Evolutionary conservation across 2,797 vertebrate species (phyloP), one percentile per base, ranked within the genome.

Genomic region (Hyperoplus lanceolatus): DNA sequence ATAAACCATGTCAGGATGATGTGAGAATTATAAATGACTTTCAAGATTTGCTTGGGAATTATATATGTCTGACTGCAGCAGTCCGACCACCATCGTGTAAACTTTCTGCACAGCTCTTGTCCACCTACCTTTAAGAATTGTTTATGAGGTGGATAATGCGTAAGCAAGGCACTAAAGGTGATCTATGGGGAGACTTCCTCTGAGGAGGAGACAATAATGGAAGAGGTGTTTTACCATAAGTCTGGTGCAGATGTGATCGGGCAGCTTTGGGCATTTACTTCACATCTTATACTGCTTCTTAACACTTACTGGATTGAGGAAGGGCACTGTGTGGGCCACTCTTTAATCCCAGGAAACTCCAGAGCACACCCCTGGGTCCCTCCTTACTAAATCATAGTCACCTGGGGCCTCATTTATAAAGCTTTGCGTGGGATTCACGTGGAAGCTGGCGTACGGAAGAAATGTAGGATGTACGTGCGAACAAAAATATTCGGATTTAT

Each of bases 11-110:
- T 69, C 66, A 75, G 51, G 59, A 56, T 74, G 72, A 83, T 74
- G 61, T 73, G 80, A 75, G 82, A 85, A 75, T 77, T 83, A 67
- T 65, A 53, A 82, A 86, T 77, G 57, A 68, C 73, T 80, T 82
- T 70, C 58, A 75, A 55, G 76, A 21, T 77, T 80, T 73, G 64
- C 64, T 77, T 69, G 65, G 70, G 66, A 85, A 76, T 72, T 62
- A 82, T 79, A 65, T 66, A 79, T 82, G 67, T 70, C 41, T 66
- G 58, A 50, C 73, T 73, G 68, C 41, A 49, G 68, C 41, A 49
- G 66, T 12, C 6, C 62, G 48, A n/a, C 56, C 29, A 46, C 43
- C 38, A 68, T 73, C 55, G 61, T 79, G 73, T 73, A 72, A 79
- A 75, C 49, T 39, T 53, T 53, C 54, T 38, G n/a, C 45, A 64